Conservation (phyloP, 2,888 invertebrate genomes). For the Heliconius ismenius region DNA sequence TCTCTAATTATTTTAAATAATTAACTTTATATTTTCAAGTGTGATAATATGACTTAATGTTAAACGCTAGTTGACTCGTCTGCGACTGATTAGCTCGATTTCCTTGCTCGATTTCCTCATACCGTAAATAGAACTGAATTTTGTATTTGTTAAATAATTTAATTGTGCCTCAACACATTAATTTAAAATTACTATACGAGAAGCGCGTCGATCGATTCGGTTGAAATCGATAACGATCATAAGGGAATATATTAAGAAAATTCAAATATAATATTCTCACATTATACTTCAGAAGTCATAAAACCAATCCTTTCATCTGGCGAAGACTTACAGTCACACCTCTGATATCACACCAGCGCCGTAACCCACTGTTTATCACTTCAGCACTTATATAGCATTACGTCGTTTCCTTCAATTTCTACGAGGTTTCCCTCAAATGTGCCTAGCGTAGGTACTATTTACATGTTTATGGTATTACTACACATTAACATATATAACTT, state of each 20-base stretch:
- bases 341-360: constrained; percentile 55
- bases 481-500: constrained; percentile 33
- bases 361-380: constrained; percentile 62
- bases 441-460: constrained; percentile 37
- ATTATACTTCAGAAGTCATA: constrained; percentile 55
- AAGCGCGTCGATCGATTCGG: too few species aligned
- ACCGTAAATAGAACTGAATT: too few species aligned
- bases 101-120: too few species aligned
- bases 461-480: constrained; percentile 37
- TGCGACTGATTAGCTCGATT: too few species aligned
- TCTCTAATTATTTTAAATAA: too few species aligned
- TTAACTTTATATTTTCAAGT: too few species aligned
- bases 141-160: too few species aligned
- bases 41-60: too few species aligned
- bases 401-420: constrained; percentile 62
- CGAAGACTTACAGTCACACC: constrained; percentile 67
- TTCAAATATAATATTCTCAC: constrained; percentile 20
- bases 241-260: background rate
- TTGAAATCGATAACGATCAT: constrained; percentile 10
- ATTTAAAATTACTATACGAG: too few species aligned
- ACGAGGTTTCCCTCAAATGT: constrained; percentile 55
- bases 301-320: constrained; percentile 69
- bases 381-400: constrained; percentile 63
- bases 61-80: too few species aligned
- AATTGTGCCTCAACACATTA: too few species aligned